Evolutionary conservation across 2,888 invertebrate species (phyloP), one percentile per base, ranked within the genome.

Genomic region (Caenorhabditis afra): DNA sequence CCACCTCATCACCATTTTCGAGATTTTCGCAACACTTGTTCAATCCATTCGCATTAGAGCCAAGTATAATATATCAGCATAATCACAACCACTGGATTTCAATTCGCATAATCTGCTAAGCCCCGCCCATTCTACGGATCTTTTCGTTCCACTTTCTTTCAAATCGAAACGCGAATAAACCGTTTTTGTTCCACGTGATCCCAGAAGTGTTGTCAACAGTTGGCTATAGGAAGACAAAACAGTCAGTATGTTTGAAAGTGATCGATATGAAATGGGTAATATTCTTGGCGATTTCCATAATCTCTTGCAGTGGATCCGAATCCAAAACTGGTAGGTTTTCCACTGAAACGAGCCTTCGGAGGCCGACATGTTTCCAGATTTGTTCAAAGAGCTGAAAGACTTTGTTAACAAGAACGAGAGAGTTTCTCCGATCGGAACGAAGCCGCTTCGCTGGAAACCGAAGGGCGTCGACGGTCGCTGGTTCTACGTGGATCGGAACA

Each of bases 21-120:
- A 70, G 70, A 70, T 70, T 62, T 62, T 16, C 44, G 14, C 20
- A 37, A 70, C 57, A 39, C 14, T 23, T 70, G 57, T 49, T 67
- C 8, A 49, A n/a, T 14, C 44, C 11, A 7, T n/a, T n/a, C n/a
- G n/a, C n/a, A n/a, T n/a, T n/a, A n/a, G n/a, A n/a, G n/a, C 16
- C 35, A 5, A 29, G 29, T 29, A 29, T 5, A 7, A 29, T 29
- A 5, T 29, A 29, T 29, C 29, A 18, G 68, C 68, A 52, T 68
- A 68, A 68, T 68, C 20, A 29, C 7, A 5, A 14, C 52, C 4
- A 1, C 2, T 18, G 14, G 3, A 5, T 49, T 22, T 22, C 12
- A 8, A 20, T 29, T 22, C 11, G 52, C 47, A 47, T 49, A 45
- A 45, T 53, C 47, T 55, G 8, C 12, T 18, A 10, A 20, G 10